Percentiles rank a stretch among this genome's conserved stretches.
phyloP scores from a whole-genome alignment of 53 echinoderm and acorn worm species.

The Holothuria leucospilota region DNA sequence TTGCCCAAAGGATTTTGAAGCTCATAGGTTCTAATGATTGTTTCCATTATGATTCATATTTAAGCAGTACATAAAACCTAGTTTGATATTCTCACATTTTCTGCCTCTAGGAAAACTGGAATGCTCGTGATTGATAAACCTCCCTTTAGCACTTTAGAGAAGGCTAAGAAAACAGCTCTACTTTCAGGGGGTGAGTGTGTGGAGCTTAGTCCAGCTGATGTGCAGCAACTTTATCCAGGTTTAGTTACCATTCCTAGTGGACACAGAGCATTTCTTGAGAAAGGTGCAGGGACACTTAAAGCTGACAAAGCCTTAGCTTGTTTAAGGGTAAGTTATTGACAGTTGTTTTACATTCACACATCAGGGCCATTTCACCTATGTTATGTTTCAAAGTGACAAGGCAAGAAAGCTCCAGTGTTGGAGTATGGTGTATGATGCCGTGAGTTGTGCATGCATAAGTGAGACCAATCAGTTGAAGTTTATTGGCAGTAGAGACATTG shows the following conservation, averaged over 20 bases:
- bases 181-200: neutral
- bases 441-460: too few species aligned
- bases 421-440: too few species aligned
- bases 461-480: too few species aligned
- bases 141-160: neutral
- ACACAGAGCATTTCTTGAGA: constrained; percentile 17
- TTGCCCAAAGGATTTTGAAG: too few species aligned
- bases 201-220: neutral
- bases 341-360: neutral
- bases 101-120: neutral
- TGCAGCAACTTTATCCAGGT: neutral
- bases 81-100: too few species aligned
- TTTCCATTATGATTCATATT: too few species aligned
- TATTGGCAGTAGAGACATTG: too few species aligned
- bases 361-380: too few species aligned
- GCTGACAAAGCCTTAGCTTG: constrained; percentile 25
- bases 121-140: constrained; percentile 9
- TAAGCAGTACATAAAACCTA: too few species aligned
- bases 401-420: too few species aligned
- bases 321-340: neutral
- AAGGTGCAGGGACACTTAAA: neutral
- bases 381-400: too few species aligned
- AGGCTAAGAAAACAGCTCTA: neutral
- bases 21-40: too few species aligned
- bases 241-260: neutral